Evolutionary conservation across 1,140 invertebrate species (phyloP), one percentile per base, ranked within the genome.

Genomic region (Drosophila orena): DNA sequence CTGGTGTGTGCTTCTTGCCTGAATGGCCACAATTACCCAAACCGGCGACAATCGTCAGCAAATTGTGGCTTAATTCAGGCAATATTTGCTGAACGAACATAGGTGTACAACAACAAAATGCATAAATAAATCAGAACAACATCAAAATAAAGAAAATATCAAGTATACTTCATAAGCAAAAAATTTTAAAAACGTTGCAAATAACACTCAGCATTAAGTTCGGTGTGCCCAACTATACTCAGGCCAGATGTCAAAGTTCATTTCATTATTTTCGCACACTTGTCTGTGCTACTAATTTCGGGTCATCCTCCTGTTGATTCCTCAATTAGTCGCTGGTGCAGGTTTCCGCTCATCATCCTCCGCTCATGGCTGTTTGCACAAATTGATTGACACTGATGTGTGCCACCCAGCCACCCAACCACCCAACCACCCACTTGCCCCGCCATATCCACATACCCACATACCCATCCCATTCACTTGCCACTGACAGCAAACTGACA

Each of bases 331-430:
- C 57, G 49, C 47, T 68, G 65, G 57, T 54, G 64, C 81, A 81
- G 79, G 70, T 76, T 74, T 83, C 81, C 61, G 65, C 79, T 57
- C 62, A 50, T 66, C 59, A 65, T 49, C 27, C 72, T 52, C 24
- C 50, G 61, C 57, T 59, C 65, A 46, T 47, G 62, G 37, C 57
- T 84, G 81, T 81, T 85, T 81, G 73, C 64, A 44, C 83, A 62
- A 58, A 88, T 86, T 88, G 81, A 86, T 86, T 76, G 81, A 86
- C 83, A 79, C 81, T 78, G 78, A 77, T 70, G 81, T 75, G 74
- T 55, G 30, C 50, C 56, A 22, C 27, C 20, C 27, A 6, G 2
- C 1, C 59, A 27, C 3, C 43, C n/a, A 42, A 14, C 17, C 53
- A 22, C 17, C 15, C 27, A 37, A 2, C n/a, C n/a, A n/a, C n/a